Evolutionary conservation across 2,888 invertebrate genomes (phyloP).

Genomic region (Sarcophaga carnaria): DNA sequence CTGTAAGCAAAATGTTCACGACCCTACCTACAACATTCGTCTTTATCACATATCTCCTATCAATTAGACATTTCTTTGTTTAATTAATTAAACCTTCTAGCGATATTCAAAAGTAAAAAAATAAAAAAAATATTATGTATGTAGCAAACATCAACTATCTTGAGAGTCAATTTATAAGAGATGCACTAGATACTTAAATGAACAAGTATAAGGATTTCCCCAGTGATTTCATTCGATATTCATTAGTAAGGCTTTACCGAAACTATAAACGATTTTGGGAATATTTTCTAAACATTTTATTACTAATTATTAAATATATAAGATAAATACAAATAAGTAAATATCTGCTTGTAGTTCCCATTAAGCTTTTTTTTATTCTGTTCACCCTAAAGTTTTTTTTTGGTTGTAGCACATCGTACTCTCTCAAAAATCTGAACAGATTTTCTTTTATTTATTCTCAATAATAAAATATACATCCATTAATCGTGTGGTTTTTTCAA

Average conservation of each 20-base stretch:
- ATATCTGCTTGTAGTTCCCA: too few relatives aligned
- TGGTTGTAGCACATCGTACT: conserved; percentile 30
- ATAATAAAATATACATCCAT: conserved; percentile 34
- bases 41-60: not conserved
- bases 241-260: conserved; percentile 20
- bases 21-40: conserved; percentile 32
- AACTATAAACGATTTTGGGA: not conserved
- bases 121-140: conserved; percentile 33
- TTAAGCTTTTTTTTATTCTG: not conserved
- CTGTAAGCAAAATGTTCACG: conserved; percentile 18
- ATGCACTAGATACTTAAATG: conserved; percentile 21
- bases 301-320: too few relatives aligned
- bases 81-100: not conserved
- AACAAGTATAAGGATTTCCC: conserved; percentile 49
- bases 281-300: too few relatives aligned
- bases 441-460: conserved; percentile 35
- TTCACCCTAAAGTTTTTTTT: conserved; percentile 30
- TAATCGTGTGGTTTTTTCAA: conserved; percentile 36
- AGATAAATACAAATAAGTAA: too few relatives aligned
- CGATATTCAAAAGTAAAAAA: not conserved
- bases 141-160: conserved; percentile 20
- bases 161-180: conserved; percentile 35
- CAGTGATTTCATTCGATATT: conserved; percentile 43
- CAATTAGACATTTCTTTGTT: not conserved
- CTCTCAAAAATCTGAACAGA: conserved; percentile 23